Conservation (phyloP, 2,113 vertebrate genomes). For the Ursus arctos region DNA sequence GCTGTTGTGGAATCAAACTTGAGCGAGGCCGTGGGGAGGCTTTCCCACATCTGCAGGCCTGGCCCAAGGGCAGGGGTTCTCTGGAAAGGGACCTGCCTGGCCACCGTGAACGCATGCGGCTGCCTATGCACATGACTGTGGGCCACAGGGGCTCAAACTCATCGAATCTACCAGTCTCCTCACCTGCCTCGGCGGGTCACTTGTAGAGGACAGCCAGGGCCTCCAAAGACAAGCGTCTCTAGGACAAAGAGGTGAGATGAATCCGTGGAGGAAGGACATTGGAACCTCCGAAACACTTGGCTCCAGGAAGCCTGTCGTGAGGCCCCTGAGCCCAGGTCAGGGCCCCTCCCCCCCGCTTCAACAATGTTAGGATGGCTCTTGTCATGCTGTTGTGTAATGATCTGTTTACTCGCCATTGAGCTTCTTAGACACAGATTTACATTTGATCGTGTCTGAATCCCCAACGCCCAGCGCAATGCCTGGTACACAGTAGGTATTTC, state of each 20-base stretch:
- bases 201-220: slow-evolving; percentile 88
- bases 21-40: background rate
- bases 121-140: background rate
- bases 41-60: background rate
- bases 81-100: background rate
- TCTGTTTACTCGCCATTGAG: slow-evolving; percentile 15
- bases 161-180: slow-evolving; percentile 77
- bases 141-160: slow-evolving; percentile 77
- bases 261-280: background rate
- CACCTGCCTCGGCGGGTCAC: slow-evolving; percentile 48
- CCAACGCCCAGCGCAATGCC: background rate
- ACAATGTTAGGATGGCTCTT: slow-evolving; percentile 10
- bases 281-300: background rate
- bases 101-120: background rate
- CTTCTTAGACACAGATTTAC: slow-evolving; percentile 6
- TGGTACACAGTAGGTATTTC: background rate
- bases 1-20: background rate
- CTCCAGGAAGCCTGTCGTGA: background rate
- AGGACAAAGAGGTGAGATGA: slow-evolving; percentile 10
- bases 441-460: background rate
- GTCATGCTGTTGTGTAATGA: background rate
- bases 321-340: background rate
- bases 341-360: background rate
- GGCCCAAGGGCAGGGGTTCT: background rate
- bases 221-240: slow-evolving; percentile 90